Base-by-base conservation (phyloP, 2,113 vertebrate species). In the Ginglymostoma cirratum region DNA sequence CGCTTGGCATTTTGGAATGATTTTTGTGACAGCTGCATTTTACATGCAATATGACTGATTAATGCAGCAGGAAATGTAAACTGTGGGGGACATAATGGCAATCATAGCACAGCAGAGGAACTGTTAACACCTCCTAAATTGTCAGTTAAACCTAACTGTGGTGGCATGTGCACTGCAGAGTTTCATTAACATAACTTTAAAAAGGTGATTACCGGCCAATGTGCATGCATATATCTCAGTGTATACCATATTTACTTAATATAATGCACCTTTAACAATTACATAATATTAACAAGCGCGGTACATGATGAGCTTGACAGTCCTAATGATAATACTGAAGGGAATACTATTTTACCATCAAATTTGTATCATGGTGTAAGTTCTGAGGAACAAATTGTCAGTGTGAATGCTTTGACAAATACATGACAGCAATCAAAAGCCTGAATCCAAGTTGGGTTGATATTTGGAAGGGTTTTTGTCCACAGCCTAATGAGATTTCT, bases 101-200 rank as follows among this genome's bases (percentile, higher is more conserved):
- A 89, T 89, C 86, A 89, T 89, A 12, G 48, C 86, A 30, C 86
- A 89, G 86, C 45, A 89, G 86, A 55, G 24, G 52, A 89, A 89
- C 87, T 90, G 87, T 90, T 90, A 90, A 52, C 87, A 90, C 48
- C 87, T 90, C 87, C 52, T 61, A n/a, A 90, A 34, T 52, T 27
- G 52, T 65, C 24, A 65, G 30, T 61, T 30, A 90, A 90, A 34
- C 87, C 12, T 61, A 90, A 90, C 48, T 90, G 87, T 90, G 87
- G 48, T 90, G 87, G 30, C 34, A 34, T 30, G 87, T 61, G 34
- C 52, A 34, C 87, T 90, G 52, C 24, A 17, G 87, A 65, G 87
- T 30, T 61, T 61, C 24, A 90, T 34, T 65, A 34, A 15, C 87
- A 34, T 34, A 61, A 55, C 30, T 48, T 52, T 65, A 65, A 90